phyloP scores from a whole-genome alignment of 2,113 vertebrate genomes.

The Lepus americanus region DNA sequence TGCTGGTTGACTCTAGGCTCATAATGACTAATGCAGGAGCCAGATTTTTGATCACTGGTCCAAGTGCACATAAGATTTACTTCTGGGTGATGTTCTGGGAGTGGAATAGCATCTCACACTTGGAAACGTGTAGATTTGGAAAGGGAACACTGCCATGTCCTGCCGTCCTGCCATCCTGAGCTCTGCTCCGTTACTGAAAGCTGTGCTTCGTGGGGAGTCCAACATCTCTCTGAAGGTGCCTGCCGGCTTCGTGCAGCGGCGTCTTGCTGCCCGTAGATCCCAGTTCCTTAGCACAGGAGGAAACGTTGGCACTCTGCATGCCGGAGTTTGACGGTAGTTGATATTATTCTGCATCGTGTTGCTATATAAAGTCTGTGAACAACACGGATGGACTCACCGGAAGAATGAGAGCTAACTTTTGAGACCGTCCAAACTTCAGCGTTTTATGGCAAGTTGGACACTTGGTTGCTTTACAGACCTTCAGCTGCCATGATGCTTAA shows the following conservation, averaged over 20 bases:
- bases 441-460: neutral
- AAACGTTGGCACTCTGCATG: neutral
- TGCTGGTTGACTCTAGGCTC: neutral
- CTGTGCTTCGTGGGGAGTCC: neutral
- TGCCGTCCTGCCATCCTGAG: neutral
- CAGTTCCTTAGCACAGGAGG: neutral
- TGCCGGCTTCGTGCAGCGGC: neutral
- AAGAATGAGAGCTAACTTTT: conserved; percentile 33
- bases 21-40: neutral
- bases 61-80: neutral
- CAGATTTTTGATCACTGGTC: neutral
- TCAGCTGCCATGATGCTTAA: neutral
- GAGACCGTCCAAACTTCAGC: neutral
- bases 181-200: neutral
- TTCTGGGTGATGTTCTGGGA: neutral
- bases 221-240: neutral
- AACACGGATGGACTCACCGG: neutral
- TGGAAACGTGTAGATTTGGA: neutral
- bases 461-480: neutral
- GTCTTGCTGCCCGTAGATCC: neutral
- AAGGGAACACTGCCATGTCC: neutral
- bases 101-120: neutral
- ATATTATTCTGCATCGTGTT: neutral
- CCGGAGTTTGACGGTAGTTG: neutral
- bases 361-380: neutral